These are phyloP conservation scores for Dryococelus australis DNA, from an alignment of 2,888 invertebrate species.

Conservation along the genomic window DNA sequence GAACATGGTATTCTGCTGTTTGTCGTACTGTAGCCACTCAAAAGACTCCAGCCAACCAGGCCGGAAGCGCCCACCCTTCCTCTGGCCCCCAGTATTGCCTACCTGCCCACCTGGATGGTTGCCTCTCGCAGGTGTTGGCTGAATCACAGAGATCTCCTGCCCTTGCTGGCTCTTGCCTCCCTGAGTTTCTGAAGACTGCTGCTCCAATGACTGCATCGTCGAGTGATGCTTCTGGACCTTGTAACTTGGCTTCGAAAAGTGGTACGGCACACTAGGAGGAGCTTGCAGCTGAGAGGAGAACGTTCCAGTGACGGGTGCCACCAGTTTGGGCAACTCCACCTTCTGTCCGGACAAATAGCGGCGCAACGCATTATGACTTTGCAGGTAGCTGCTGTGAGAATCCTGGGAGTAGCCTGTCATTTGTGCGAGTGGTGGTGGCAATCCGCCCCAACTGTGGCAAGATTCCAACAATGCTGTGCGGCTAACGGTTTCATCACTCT, in stretches of 20 bases:
- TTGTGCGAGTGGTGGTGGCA: conserved; percentile 17
- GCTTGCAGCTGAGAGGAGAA: conserved; percentile 47
- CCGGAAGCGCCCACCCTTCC: conserved; percentile 73
- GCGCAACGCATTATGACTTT: conserved; percentile 37
- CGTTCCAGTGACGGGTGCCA: conserved; percentile 48
- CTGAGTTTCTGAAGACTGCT: conserved; percentile 36
- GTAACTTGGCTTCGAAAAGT: background rate
- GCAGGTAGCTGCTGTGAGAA: conserved; percentile 23
- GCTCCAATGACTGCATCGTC: conserved; percentile 43
- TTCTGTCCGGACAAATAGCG: conserved; percentile 43
- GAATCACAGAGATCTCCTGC: conserved; percentile 58
- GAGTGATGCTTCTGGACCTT: conserved; percentile 5
- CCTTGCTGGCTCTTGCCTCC: conserved; percentile 50
- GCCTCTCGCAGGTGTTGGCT: conserved; percentile 48
- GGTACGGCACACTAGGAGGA: conserved; percentile 17
- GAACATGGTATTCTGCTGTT: conserved; percentile 72
- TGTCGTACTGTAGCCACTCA: conserved; percentile 78
- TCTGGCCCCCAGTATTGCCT: conserved; percentile 49
- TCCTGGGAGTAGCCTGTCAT: conserved; percentile 16
- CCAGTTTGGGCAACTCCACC: conserved; percentile 50
- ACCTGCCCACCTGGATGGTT: conserved; percentile 22
- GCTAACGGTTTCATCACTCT: conserved; percentile 57
- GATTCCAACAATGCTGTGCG: conserved; percentile 39
- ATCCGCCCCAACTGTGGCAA: conserved; percentile 23
- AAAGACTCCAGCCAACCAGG: conserved; percentile 73